These are phyloP conservation scores for Trachymyrmex cornetzi DNA, from an alignment of 1,140 invertebrate species.

Conservation along the genomic window DNA sequence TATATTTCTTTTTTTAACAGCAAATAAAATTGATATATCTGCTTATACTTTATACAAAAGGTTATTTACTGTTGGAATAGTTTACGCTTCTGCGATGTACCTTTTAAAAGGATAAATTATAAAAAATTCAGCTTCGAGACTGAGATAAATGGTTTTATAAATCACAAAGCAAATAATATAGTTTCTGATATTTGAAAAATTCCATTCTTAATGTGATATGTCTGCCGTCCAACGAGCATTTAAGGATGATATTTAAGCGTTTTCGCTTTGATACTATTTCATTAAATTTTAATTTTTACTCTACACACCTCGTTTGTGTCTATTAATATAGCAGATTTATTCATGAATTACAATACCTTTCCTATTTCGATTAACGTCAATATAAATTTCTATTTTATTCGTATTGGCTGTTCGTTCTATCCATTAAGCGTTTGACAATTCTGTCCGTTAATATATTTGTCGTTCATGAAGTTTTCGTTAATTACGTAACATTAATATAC, in stretches of 20 bases:
- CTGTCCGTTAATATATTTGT: background rate
- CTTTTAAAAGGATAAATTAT: background rate
- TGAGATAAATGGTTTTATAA: background rate
- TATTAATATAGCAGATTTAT: background rate
- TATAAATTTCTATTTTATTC: background rate
- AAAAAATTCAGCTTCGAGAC: background rate
- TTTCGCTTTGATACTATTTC: background rate
- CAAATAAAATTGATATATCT: background rate
- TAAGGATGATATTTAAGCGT: background rate
- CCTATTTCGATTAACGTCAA: background rate
- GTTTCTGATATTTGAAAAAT: background rate
- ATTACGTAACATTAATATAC: background rate
- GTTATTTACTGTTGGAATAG: background rate
- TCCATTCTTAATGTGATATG: background rate
- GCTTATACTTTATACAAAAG: background rate
- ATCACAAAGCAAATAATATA: background rate
- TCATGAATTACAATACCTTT: background rate
- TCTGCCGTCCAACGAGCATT: background rate
- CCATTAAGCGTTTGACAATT: background rate
- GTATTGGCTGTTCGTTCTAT: background rate
- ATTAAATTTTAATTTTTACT: background rate
- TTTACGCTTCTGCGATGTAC: background rate
- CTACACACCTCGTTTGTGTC: background rate
- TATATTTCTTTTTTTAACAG: background rate
- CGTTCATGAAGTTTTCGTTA: slow-evolving; percentile 7